Base-by-base conservation (phyloP, 2,797 vertebrate genomes). In the Nannoperca obscura region DNA sequence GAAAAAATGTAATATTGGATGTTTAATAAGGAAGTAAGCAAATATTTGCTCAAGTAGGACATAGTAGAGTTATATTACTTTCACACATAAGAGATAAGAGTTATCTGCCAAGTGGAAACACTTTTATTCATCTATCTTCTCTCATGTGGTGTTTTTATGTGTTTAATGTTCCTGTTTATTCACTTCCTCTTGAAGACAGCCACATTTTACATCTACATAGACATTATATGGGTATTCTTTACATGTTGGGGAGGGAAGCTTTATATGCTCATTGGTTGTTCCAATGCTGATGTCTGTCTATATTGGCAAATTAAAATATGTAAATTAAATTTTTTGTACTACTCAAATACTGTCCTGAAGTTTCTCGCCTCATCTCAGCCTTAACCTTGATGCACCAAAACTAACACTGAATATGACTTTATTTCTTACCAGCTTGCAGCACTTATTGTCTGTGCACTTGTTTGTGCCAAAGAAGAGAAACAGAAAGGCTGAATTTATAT, bases 401-500 rank as follows among this genome's bases (percentile, higher is more conserved):
- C 36, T 13, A 70, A 70, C n/a, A 40, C 27, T 52, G 55, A 68
- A 63, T 62, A 17, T 69, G 42, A 54, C 57, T 82, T 46, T 50
- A 14, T 63, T 71, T 77, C 76, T 76, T 14, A 55, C 36, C 64
- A 74, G 61, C 58, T 68, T 36, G 49, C n/a, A 74, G 46, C 40
- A 34, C 44, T 77, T 69, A 65, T 65, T 64, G 49, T 65, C 62
- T 70, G 30, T 47, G 32, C 64, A 63, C 17, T 62, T 68, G 58
- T 78, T 76, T 63, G 50, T 81, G 71, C 15, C 40, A 74, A 75
- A 69, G 38, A 59, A 57, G 46, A 49, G 73, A 53, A 81, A 34
- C 12, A 80, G 44, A 74, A 70, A 71, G 44, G 61, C 61, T 77
- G 69, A 61, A 74, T 82, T 69, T 84, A 71, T 74, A 36, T 54